Base-by-base conservation (phyloP, 2,113 vertebrate species). In the Callipepla squamata region DNA sequence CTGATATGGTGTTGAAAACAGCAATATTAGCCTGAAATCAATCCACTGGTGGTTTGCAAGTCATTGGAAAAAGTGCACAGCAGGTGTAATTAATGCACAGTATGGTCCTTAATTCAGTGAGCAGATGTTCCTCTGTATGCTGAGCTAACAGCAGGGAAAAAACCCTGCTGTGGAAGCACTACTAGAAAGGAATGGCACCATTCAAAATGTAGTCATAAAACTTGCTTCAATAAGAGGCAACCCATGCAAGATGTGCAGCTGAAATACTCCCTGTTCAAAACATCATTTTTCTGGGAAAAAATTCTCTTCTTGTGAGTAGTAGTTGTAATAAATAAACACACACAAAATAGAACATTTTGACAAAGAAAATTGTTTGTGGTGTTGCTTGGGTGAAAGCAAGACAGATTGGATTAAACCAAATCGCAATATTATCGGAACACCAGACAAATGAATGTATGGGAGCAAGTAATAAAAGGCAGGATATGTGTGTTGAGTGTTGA, bases 11-110 rank as follows among this genome's bases (percentile, higher is more conserved):
- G 83, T 72, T 94, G 86, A 81, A 62, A 93, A 32, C 69, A 87
- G 66, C 69, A 89, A 79, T 74, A 89, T 89, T 93, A 92, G 86
- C 78, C 90, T 83, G 84, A 89, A 95, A 90, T 84, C 89, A 93
- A 44, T 94, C 62, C 77, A 65, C 48, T 86, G 62, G 61, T 81
- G 82, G 34, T 44, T 95, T 92, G 57, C 62, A 72, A 95, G 48
- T 75, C 73, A 65, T 51, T 93, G 83, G 95, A 68, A 95, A 74
- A 94, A 96, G 92, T 87, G 91, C 90, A 79, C 95, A 96, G 95
- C 89, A 90, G 77, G 95, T 96, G 80, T 92, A 90, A 86, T 95
- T 89, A 96, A 86, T 75, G 66, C 93, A 57, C 86, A 93, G 80
- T 65, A 74, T 92, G 86, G 75, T 86, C 65, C 58, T 91, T 92